A percentile compares a stretch with the other conserved stretches of the same genome.
These are phyloP conservation scores for Epirrita christyi DNA, from an alignment of 2,888 invertebrate species.

Conservation along the genomic window DNA sequence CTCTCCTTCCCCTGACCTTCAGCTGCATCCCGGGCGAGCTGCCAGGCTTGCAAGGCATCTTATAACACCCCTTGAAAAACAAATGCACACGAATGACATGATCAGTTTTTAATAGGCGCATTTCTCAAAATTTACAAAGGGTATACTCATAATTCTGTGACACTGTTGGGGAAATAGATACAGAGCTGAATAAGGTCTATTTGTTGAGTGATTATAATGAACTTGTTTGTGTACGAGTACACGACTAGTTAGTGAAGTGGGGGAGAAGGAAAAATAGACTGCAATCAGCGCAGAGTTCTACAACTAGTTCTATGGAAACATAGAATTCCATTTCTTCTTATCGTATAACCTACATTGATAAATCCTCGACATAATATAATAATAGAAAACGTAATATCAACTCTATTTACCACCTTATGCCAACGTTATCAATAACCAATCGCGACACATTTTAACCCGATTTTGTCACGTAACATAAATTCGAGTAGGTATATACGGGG, in stretches of 20 bases:
- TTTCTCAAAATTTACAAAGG: background rate
- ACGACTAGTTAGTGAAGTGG: constrained; percentile 5
- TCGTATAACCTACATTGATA: constrained; percentile 48
- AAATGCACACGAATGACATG: constrained; percentile 9
- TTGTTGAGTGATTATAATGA: constrained; percentile 27
- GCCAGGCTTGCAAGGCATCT: constrained; percentile 58
- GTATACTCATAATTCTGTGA: constrained; percentile 3
- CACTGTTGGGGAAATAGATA: constrained; percentile 14
- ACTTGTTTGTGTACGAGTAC: constrained; percentile 15
- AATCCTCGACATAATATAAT: constrained; percentile 31
- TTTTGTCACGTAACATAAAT: constrained; percentile 56
- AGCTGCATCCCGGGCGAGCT: constrained; percentile 73
- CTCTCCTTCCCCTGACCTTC: constrained; percentile 62
- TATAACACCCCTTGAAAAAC: constrained; percentile 29
- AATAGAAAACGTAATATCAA: constrained; percentile 36
- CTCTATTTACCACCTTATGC: constrained; percentile 47
- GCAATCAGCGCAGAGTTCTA: constrained; percentile 32
- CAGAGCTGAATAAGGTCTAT: constrained; percentile 15
- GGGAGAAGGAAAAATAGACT: constrained; percentile 27
- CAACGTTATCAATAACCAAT: constrained; percentile 50
- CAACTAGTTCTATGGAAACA: constrained; percentile 25
- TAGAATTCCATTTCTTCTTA: constrained; percentile 34
- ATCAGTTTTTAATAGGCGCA: constrained; percentile 4
- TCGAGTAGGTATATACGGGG: constrained; percentile 21
- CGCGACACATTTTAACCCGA: constrained; percentile 52